These are phyloP conservation scores for Amniataba percoides DNA, from an alignment of 2,797 vertebrate genomes.

Conservation along the genomic window DNA sequence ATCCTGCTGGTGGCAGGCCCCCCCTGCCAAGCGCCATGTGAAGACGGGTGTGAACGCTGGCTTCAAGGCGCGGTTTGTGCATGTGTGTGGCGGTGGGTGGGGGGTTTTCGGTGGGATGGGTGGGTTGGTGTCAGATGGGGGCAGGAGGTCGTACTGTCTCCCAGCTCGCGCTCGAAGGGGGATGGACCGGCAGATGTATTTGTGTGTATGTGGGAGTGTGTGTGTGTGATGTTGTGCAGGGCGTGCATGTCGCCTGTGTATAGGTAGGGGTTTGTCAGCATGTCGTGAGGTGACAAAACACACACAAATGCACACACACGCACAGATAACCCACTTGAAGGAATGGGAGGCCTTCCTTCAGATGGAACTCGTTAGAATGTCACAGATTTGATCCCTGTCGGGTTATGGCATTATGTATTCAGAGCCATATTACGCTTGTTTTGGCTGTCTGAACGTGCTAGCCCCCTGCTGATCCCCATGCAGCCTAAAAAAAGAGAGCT, in stretches of 20 bases:
- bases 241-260: conserved; percentile 83
- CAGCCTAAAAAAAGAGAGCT: conserved; percentile 71
- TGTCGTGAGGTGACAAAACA: conserved; percentile 74
- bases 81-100: conserved; percentile 39
- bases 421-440: conserved; percentile 93
- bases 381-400: conserved; percentile 96
- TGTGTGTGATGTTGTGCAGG: conserved; percentile 80
- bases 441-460: conserved; percentile 86
- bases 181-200: conserved; percentile 94
- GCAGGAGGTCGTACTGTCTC: conserved; percentile 96
- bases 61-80: conserved; percentile 86
- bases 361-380: conserved; percentile 92
- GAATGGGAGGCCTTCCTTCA: conserved; percentile 81
- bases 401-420: conserved; percentile 96
- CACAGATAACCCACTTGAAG: conserved; percentile 68
- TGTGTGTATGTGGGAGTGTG: conserved; percentile 66
- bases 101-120: conserved; percentile 46
- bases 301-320: conserved; percentile 56
- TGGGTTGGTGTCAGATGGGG: conserved; percentile 87
- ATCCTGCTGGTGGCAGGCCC: conserved; percentile 91
- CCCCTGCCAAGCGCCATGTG: conserved; percentile 93
- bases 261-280: conserved; percentile 80
- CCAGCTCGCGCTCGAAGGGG: conserved; percentile 87
- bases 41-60: conserved; percentile 96
- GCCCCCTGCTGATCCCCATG: conserved; percentile 89